A percentile compares a stretch with the other conserved stretches of the same genome.
Conservation (phyloP, 1,140 invertebrate species). For the Drosophila triauraria region DNA sequence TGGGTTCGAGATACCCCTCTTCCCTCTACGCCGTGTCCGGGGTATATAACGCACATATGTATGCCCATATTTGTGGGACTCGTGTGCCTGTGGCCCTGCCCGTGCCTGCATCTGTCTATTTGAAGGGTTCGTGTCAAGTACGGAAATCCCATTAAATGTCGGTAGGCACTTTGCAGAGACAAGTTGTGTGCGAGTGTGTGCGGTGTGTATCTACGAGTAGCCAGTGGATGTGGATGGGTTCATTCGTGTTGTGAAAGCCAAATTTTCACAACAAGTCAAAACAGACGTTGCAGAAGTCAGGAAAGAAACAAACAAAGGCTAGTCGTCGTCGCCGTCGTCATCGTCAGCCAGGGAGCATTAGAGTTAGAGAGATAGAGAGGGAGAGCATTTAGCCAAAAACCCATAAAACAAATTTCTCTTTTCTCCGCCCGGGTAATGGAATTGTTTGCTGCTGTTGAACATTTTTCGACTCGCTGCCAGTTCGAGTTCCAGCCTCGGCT, state of each 20-base stretch:
- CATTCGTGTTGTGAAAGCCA: conserved; percentile 76
- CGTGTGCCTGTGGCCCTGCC: conserved; percentile 14
- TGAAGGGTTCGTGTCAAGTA: conserved; percentile 75
- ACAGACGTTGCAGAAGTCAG: conserved; percentile 62
- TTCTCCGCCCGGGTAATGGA: conserved; percentile 51
- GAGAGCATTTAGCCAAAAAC: conserved; percentile 52
- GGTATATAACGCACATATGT: conserved; percentile 3
- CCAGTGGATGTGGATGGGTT: conserved; percentile 11
- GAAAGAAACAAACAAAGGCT: conserved; percentile 58
- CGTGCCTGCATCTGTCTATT: conserved; percentile 51
- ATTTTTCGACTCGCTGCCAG: conserved; percentile 27
- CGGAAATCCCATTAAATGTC: conserved; percentile 81
- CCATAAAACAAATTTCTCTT: conserved; percentile 78
- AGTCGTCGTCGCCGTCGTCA: conserved; percentile 21
- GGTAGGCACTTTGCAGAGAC: conserved; percentile 61
- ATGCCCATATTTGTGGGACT: conserved; percentile 34
- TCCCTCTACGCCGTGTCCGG: neutral
- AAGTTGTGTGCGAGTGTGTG: conserved; percentile 20
- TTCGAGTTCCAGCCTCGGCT: conserved; percentile 5
- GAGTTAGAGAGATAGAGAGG: conserved; percentile 19
- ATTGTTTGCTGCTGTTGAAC: conserved; percentile 46
- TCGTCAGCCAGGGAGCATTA: conserved; percentile 12
- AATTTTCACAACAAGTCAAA: conserved; percentile 83
- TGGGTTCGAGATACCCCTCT: neutral
- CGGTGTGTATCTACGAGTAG: conserved; percentile 13